Conservation (phyloP, 64 coral and sea anemone genomes). For the Platygyra sinensis region DNA sequence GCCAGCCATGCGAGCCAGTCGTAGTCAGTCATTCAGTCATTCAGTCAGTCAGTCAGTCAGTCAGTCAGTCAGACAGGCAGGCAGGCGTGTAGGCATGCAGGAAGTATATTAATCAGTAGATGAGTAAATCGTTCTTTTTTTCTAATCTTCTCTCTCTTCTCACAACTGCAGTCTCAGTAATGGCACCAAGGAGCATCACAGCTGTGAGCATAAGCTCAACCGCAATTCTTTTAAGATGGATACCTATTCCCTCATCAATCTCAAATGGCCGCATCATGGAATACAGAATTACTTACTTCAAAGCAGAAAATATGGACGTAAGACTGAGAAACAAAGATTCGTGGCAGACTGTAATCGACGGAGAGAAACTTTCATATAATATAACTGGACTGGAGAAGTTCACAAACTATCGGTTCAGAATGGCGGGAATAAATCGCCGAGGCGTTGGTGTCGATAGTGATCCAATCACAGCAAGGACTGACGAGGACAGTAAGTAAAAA, state of each 20-base stretch:
- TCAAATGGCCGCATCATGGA: constrained; percentile 64
- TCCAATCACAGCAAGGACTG: constrained; percentile 64
- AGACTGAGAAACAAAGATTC: not conserved
- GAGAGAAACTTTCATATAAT: constrained; percentile 10
- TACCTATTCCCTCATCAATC: constrained; percentile 24
- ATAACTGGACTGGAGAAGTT: constrained; percentile 58
- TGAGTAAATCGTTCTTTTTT: too few species aligned
- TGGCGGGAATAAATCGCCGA: constrained; percentile 72
- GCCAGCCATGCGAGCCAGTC: too few species aligned
- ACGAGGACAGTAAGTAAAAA: constrained; percentile 73
- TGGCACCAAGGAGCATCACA: constrained; percentile 34
- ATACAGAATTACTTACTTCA: constrained; percentile 56
- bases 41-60: too few species aligned
- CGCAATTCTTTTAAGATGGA: constrained; percentile 52
- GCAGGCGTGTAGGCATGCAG: not conserved
- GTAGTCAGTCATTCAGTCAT: too few species aligned
- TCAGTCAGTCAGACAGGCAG: too few species aligned
- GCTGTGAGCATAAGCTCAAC: constrained; percentile 67
- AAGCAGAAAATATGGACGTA: not conserved
- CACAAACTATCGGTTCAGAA: constrained; percentile 78
- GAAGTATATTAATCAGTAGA: not conserved
- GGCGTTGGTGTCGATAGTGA: constrained; percentile 77
- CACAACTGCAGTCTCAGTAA: constrained; percentile 65
- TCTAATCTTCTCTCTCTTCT: not conserved
- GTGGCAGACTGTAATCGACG: constrained; percentile 7